Base-by-base conservation (phyloP, 1,140 invertebrate species). In the Lepeophtheirus salmonis region DNA sequence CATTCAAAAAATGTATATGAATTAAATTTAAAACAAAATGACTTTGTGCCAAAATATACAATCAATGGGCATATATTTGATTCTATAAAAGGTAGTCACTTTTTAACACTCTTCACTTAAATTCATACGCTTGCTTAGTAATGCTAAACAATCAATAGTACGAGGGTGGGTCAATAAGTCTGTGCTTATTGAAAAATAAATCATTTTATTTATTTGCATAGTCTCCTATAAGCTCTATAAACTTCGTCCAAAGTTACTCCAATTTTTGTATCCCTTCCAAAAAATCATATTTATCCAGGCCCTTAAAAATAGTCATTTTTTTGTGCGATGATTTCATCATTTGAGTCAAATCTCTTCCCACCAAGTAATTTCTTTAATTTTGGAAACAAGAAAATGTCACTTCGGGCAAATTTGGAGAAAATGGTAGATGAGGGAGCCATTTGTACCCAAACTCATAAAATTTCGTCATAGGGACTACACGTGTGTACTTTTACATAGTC, bases 341-440 rank as follows among this genome's bases (percentile, higher is more conserved):
- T 41, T n/a, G 30, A 41, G n/a, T 41, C 6, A 41, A 41, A 41
- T 41, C 6, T 41, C n/a, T 41, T 41, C n/a, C n/a, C 30, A n/a
- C n/a, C n/a, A 41, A 41, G 30, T n/a, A 6, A 41, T 41, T 41
- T 41, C 30, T 41, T 41, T 10, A 41, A n/a, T 6, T 41, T 41
- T n/a, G 30, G 30, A 41, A 41, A 41, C 30, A 41, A 41, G 30
- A 41, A 41, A 41, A 10, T 10, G 30, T 41, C 30, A 10, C 30
- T 41, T n/a, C 6, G 30, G 30, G 30, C 30, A 41, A 41, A 41
- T 41, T n/a, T n/a, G 30, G 30, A 41, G 6, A 41, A 41, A 10
- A 74, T 75, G 56, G 75, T 75, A 64, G 76, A 76, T 21, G 70
- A 68, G 50, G 75, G 76, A 64, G 73, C 30, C 6, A 41, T 41